Conservation (phyloP, 2,797 vertebrate species). For the Lagorchestes hirsutus region DNA sequence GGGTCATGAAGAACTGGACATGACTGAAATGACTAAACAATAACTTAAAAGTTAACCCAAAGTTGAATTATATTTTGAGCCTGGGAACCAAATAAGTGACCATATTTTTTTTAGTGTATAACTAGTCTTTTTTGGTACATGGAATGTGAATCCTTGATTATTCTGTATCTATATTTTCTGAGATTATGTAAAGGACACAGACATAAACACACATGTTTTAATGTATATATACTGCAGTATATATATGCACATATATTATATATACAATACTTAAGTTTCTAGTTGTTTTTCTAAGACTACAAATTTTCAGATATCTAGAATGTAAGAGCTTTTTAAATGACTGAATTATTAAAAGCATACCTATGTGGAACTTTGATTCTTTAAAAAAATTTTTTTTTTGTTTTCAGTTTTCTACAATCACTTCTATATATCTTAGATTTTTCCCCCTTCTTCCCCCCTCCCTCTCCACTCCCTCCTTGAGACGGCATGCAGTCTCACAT, state of each 20-base stretch:
- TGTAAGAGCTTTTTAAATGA: constrained; percentile 44
- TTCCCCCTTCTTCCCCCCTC: too few species aligned
- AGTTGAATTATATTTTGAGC: not conserved
- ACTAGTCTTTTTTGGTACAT: not conserved
- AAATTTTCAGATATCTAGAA: constrained; percentile 63
- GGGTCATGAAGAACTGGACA: not conserved
- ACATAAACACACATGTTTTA: not conserved
- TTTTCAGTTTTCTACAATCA: too few species aligned
- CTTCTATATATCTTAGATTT: too few species aligned
- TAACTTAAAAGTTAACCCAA: not conserved
- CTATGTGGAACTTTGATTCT: not conserved
- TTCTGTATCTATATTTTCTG: not conserved
- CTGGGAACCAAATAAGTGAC: not conserved
- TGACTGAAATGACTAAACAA: not conserved
- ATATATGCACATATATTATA: not conserved
- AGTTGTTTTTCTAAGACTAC: constrained; percentile 57
- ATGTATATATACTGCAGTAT: too few species aligned
- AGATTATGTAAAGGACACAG: not conserved
- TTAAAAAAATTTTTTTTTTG: too few species aligned
- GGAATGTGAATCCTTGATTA: not conserved
- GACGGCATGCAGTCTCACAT: too few species aligned
- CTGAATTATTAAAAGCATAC: not conserved
- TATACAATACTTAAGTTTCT: not conserved
- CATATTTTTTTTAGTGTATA: not conserved
- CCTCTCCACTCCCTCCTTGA: too few species aligned